Evolutionary conservation across 1,140 invertebrate genomes (phyloP), one percentile per base, ranked within the genome.

Genomic region (Drosophila sp.): DNA sequence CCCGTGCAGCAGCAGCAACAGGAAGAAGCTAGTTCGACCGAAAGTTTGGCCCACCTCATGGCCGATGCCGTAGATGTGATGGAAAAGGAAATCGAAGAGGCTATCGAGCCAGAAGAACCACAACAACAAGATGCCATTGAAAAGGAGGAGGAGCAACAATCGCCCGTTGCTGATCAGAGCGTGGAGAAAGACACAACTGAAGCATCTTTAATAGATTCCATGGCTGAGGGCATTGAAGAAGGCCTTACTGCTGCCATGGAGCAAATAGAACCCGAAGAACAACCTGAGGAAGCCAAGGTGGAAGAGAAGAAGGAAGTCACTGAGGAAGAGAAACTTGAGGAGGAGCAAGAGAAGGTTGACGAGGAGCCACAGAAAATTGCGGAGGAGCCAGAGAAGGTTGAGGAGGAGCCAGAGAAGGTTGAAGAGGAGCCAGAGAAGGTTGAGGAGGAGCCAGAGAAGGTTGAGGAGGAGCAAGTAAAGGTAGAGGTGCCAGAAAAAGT

Each of bases 151-250:
- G 47, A n/a, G 4, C 27, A 50, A 1, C 40, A 68, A 17, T 35
- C 73, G 7, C 0, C 11, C 47, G 60, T 62, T 29, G 58, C 32
- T n/a, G 82, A 71, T 23, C 44, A 50, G 5, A 78, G 63, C 8
- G 83, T 76, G 54, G 66, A 79, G 50, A 50, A 50, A 10, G 79
- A 87, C 30, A 64, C 76, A 72, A 87, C 83, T 2, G 83, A 87
- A 54, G 63, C 76, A n/a, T 68, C 84, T 2, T 25, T 84, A 11
- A 57, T 80, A 47, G 65, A 82, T 27, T 54, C 73, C n/a, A 68
- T 87, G 30, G 72, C 57, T 1, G 68, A 72, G 11, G 68, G 70
- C 68, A 72, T 89, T 3, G 83, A 87, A 23, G 69, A 89, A 30
- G 84, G 83, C 1, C 79, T 86, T 1, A 83, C 65, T 7, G 83